phyloP scores from a whole-genome alignment of 2,888 invertebrate species.

The Synanthedon myopaeformis region DNA sequence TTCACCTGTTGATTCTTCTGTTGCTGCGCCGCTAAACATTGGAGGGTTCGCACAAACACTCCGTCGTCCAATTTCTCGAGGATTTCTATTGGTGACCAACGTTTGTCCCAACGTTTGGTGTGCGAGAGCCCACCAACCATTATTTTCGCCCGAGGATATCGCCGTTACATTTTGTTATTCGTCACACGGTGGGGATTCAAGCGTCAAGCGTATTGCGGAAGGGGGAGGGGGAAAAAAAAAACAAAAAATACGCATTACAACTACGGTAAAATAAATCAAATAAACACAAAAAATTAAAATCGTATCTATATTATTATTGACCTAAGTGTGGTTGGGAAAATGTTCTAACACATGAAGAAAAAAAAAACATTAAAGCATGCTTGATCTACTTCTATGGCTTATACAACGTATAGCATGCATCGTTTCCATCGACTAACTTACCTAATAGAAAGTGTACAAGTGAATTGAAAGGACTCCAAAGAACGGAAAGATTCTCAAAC shows the following conservation, averaged over 20 bases:
- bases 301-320: background rate
- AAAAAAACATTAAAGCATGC: constrained; percentile 24
- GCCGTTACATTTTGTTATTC: constrained; percentile 29
- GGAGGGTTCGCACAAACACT: constrained; percentile 66
- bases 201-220: constrained; percentile 66
- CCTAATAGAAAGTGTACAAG: constrained; percentile 7
- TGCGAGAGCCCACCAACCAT: background rate
- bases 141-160: background rate
- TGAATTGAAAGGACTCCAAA: constrained; percentile 20
- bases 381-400: constrained; percentile 63
- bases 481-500: too few species aligned
- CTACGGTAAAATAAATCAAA: constrained; percentile 56
- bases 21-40: constrained; percentile 66
- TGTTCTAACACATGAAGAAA: constrained; percentile 49
- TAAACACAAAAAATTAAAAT: constrained; percentile 15
- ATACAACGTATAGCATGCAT: constrained; percentile 26
- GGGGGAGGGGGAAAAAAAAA: constrained; percentile 57
- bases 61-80: constrained; percentile 66
- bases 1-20: constrained; percentile 71
- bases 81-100: constrained; percentile 49
- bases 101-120: background rate
- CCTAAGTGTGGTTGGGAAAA: constrained; percentile 61
- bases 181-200: constrained; percentile 63
- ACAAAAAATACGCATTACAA: constrained; percentile 70
- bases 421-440: constrained; percentile 24